A percentile compares a stretch with the other conserved stretches of the same genome.
Conservation (phyloP, 2,797 vertebrate species). For the Spheniscus humboldti region DNA sequence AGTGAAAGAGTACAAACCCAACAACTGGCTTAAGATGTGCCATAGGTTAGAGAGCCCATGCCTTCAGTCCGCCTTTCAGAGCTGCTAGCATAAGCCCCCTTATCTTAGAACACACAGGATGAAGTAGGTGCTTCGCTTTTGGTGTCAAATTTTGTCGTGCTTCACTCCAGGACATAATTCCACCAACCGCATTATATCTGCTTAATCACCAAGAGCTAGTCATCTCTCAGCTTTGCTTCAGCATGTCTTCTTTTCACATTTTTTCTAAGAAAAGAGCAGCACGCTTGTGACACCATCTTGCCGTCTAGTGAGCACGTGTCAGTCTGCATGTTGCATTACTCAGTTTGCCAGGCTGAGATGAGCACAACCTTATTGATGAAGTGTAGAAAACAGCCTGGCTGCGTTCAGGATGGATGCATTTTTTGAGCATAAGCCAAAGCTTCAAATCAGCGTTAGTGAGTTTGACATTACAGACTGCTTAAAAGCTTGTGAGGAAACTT, state of each 20-base stretch:
- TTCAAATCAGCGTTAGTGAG: neutral
- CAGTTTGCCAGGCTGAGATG: neutral
- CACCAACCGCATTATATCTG: accelerated
- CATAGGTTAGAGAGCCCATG: neutral
- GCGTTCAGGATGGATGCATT: neutral
- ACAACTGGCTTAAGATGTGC: neutral
- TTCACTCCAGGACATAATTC: neutral
- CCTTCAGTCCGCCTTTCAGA: neutral
- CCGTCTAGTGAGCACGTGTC: neutral
- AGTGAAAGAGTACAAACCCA: neutral
- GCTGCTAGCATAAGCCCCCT: neutral
- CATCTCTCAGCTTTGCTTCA: neutral
- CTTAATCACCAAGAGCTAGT: neutral
- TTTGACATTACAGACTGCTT: neutral
- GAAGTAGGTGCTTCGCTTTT: neutral
- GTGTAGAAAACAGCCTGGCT: neutral
- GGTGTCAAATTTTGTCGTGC: neutral
- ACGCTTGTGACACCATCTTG: neutral
- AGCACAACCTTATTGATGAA: neutral
- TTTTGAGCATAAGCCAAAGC: slow-evolving; percentile 21
- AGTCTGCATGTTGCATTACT: neutral
- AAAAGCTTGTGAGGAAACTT: neutral
- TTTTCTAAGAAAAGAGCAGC: neutral
- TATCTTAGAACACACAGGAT: neutral
- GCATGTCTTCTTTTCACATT: neutral